Conservation (phyloP, 2,888 invertebrate species). For the Megastigmus dorsalis region DNA sequence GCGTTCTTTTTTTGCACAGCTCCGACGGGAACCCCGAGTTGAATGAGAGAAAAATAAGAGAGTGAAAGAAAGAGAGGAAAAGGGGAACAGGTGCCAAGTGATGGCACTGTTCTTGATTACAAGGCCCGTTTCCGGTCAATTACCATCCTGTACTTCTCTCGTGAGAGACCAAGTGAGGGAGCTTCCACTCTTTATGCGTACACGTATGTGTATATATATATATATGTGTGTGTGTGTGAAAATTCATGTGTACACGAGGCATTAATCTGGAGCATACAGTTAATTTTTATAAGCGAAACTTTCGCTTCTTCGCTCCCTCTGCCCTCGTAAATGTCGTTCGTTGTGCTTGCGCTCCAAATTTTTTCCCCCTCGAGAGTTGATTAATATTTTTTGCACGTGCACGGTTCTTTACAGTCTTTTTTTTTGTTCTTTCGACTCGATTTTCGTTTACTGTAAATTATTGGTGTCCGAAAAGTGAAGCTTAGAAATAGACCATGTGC, state of each 20-base stretch:
- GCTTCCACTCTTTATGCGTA: not conserved
- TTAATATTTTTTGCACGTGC: too few species aligned
- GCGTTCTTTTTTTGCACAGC: too few species aligned
- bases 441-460: too few species aligned
- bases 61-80: constrained; percentile 16
- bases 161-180: not conserved
- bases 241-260: not conserved
- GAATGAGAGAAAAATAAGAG: not conserved
- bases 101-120: constrained; percentile 59
- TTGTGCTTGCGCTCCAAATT: not conserved
- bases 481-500: not conserved
- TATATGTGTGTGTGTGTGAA: too few species aligned
- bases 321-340: not conserved
- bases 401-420: not conserved
- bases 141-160: constrained; percentile 36
- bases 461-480: too few species aligned
- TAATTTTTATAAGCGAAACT: constrained; percentile 32
- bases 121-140: constrained; percentile 58
- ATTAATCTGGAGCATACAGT: constrained; percentile 1
- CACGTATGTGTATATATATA: not conserved
- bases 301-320: constrained; percentile 31
- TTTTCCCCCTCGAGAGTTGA: too few species aligned
- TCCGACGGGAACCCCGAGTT: too few species aligned
- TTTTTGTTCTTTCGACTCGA: not conserved
- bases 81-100: constrained; percentile 59